These are phyloP conservation scores for Laupala kohalensis DNA, from an alignment of 1,140 invertebrate species.

Conservation along the genomic window DNA sequence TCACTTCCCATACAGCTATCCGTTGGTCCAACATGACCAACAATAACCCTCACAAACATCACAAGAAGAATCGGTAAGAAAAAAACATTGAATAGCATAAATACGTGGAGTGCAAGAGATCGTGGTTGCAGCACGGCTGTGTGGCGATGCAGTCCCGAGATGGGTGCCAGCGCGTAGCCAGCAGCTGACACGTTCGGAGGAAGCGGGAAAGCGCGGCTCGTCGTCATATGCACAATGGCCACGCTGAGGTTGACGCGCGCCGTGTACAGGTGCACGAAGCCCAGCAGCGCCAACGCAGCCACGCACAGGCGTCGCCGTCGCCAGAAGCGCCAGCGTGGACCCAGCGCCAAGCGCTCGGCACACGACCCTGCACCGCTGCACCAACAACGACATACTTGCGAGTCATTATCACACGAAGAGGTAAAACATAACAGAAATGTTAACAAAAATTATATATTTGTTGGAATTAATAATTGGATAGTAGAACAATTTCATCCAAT, in stretches of 20 bases:
- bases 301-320: conserved; percentile 24
- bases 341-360: conserved; percentile 13
- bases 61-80: too few species aligned
- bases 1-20: too few species aligned
- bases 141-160: not conserved
- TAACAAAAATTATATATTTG: too few species aligned
- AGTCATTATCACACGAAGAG: too few species aligned
- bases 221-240: conserved; percentile 37
- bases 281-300: conserved; percentile 34
- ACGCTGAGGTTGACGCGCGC: conserved; percentile 40
- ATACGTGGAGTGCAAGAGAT: not conserved
- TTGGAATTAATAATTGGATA: too few species aligned
- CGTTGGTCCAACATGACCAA: too few species aligned
- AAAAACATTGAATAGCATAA: too few species aligned
- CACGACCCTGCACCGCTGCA: not conserved
- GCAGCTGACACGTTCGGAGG: too few species aligned
- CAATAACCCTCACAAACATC: too few species aligned
- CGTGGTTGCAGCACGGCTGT: not conserved
- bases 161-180: not conserved
- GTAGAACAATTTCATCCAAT: too few species aligned
- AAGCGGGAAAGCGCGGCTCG: not conserved
- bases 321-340: conserved; percentile 20
- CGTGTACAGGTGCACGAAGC: conserved; percentile 40
- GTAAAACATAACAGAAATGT: too few species aligned
- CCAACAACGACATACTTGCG: not conserved